phyloP scores from a whole-genome alignment of 1,140 invertebrate species.

The Lepidurus couesii region DNA sequence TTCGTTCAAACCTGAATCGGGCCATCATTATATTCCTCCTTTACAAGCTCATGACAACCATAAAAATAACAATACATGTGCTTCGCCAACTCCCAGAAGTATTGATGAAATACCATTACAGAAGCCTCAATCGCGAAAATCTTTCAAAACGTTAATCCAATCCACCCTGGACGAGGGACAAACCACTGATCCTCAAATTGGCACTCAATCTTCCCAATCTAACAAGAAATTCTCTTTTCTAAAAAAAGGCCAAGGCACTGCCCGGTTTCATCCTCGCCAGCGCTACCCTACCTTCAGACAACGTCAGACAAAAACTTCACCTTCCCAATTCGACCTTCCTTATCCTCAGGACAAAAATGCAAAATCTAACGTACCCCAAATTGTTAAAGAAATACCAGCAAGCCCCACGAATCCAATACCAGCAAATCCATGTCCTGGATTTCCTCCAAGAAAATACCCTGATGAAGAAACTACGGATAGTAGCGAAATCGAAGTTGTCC shows the following conservation, averaged over 20 bases:
- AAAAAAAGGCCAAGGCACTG: slow-evolving; percentile 32
- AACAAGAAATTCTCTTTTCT: slow-evolving; percentile 30
- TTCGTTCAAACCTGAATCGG: not conserved
- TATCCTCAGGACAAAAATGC: slow-evolving; percentile 2
- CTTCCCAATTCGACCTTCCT: not conserved
- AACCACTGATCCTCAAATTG: not conserved
- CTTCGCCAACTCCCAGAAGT: not conserved
- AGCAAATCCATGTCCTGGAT: not conserved
- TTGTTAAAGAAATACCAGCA: slow-evolving; percentile 8
- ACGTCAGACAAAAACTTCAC: not conserved
- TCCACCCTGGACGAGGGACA: slow-evolving; percentile 18
- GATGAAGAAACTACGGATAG: not conserved
- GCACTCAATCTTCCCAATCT: too few relatives aligned
- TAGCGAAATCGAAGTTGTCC: not conserved
- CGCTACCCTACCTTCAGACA: slow-evolving; percentile 19
- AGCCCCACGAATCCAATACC: not conserved
- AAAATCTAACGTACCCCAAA: slow-evolving; percentile 12
- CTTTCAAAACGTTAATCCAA: slow-evolving; percentile 23
- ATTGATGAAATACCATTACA: slow-evolving; percentile 29
- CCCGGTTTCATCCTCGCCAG: slow-evolving; percentile 20
- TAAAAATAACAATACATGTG: not conserved
- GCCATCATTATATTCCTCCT: too few relatives aligned
- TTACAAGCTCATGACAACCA: not conserved
- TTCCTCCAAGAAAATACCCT: not conserved
- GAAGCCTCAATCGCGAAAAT: slow-evolving; percentile 23